Base-by-base conservation (phyloP, 2,797 vertebrate genomes). In the Sebastes miniatus region DNA sequence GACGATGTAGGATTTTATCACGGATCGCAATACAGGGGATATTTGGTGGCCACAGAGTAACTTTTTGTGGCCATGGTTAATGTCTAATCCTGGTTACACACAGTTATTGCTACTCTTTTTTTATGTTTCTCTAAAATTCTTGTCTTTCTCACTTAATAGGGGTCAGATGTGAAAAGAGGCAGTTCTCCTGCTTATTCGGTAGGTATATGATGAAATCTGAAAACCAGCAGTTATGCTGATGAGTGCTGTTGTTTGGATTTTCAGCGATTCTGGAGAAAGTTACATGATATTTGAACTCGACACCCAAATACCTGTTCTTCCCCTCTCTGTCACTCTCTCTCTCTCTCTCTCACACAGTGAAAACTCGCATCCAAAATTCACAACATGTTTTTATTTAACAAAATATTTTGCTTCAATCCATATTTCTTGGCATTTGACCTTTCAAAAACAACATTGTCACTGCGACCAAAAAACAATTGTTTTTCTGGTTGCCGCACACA, bases 161-260 rank as follows among this genome's bases (percentile, higher is more conserved):
- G 95, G 47, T 95, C 95, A 70, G 95, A 95, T 81, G 91, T 94
- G 85, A 96, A 95, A 93, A 93, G 95, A 83, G 95, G 95, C 65
- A 93, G 92, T 76, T 96, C 95, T 86, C 95, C 95, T 76, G 95
- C 95, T 74, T 96, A 95, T 89, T 96, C 94, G 90, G 95, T 96
- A 89, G 73, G 93, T 89, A 59, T 65, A 73, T 58, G 2, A 65
- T 59, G 5, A 43, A 29, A 36, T 77, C 4, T 69, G n/a, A 43
- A 57, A 67, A 47, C 16, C 16, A 47, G 29, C 18, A 47, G 12
- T 74, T 34, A 22, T 32, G 5, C 11, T 64, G 14, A 61, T 61
- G 13, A 25, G 3, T 3, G 10, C 63, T 72, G 14, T 65, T 71
- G 52, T 52, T 58, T 76, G 13, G 7, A 6, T 32, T 52, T 66